A percentile compares a stretch with the other conserved stretches of the same genome.
Conservation (phyloP, 2,113 vertebrate genomes). For the Riparia riparia region DNA sequence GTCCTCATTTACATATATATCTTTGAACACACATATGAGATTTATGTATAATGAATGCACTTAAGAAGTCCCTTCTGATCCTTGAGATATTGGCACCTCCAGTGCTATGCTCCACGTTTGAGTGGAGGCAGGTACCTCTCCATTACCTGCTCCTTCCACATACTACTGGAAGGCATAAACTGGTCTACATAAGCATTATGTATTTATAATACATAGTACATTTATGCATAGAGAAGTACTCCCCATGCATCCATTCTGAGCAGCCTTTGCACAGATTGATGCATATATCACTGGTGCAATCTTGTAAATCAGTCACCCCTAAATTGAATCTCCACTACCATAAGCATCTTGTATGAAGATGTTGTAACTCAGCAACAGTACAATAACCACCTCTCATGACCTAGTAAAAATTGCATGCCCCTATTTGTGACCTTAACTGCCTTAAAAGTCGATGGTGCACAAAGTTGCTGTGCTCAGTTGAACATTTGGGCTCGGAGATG, state of each 20-base stretch:
- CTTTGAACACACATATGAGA: background rate
- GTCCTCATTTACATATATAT: conserved; percentile 32
- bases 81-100: background rate
- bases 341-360: conserved; percentile 29
- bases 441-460: background rate
- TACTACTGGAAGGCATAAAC: background rate
- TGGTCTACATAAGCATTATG: conserved; percentile 21
- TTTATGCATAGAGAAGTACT: conserved; percentile 8
- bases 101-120: background rate
- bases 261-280: conserved; percentile 19
- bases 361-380: conserved; percentile 50
- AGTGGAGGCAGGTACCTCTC: background rate
- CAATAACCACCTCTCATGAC: conserved; percentile 43
- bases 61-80: conserved; percentile 26
- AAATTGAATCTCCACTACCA: conserved; percentile 59
- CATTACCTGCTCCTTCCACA: background rate
- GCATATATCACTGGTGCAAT: conserved; percentile 34
- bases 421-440: background rate
- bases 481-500: background rate
- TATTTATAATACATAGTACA: conserved; percentile 32
- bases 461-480: background rate
- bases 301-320: conserved; percentile 48
- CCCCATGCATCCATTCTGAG: conserved; percentile 49
- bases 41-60: conserved; percentile 41
- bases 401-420: conserved; percentile 39